phyloP scores from a whole-genome alignment of 2,113 vertebrate genomes.

The Noturus placidus region DNA sequence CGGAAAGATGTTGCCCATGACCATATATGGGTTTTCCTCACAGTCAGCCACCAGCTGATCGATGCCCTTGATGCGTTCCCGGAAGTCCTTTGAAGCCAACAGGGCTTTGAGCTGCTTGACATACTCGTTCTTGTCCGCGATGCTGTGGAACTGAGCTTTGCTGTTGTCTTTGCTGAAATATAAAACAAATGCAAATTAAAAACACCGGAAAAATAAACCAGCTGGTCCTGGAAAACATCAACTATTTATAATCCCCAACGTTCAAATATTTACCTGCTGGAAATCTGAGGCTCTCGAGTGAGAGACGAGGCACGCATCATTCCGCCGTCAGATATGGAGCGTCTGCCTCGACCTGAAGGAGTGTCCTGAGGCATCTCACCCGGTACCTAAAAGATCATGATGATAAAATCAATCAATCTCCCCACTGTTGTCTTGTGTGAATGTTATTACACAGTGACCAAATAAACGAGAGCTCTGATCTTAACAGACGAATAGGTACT shows the following conservation, averaged over 20 bases:
- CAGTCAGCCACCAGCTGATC: constrained; percentile 82
- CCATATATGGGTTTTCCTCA: constrained; percentile 77
- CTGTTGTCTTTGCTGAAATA: constrained; percentile 25
- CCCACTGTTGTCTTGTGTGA: not conserved
- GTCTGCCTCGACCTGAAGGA: constrained; percentile 83
- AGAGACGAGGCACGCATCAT: constrained; percentile 80
- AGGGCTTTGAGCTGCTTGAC: constrained; percentile 73
- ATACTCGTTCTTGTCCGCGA: constrained; percentile 82
- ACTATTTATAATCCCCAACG: not conserved
- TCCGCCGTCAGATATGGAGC: constrained; percentile 76
- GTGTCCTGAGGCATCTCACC: constrained; percentile 84
- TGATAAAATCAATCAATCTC: not conserved
- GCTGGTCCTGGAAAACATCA: not conserved
- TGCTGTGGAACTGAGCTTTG: constrained; percentile 74
- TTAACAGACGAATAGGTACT: no score
- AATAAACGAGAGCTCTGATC: not conserved
- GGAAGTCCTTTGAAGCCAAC: constrained; percentile 85
- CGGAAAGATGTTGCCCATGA: constrained; percentile 81
- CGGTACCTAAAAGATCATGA: constrained; percentile 76
- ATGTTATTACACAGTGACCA: not conserved
- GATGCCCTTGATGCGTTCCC: constrained; percentile 83
- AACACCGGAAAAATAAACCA: no score
- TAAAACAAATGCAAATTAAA: not conserved
- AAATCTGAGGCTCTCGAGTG: constrained; percentile 75
- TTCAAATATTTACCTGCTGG: constrained; percentile 73